Percentiles rank a stretch among this genome's conserved stretches.
phyloP scores from a whole-genome alignment of 2,797 vertebrate genomes.

The Trematocara caparti region DNA sequence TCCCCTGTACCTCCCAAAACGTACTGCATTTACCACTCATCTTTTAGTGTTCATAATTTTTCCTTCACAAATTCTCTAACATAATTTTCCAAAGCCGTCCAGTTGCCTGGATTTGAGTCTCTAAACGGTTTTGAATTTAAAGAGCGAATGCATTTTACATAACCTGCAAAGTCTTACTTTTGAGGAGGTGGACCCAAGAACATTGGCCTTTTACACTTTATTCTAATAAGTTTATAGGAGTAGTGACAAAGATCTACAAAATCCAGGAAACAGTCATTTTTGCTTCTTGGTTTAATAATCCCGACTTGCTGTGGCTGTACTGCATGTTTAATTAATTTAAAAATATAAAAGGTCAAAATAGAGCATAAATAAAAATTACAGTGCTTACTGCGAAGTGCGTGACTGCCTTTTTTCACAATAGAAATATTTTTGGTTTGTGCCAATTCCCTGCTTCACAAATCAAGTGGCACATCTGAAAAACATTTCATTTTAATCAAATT shows the following conservation, averaged over 20 bases:
- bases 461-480: constrained; percentile 6
- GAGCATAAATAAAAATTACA: not conserved
- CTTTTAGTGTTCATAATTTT: not conserved
- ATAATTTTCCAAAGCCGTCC: not conserved
- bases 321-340: not conserved
- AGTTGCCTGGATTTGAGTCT: not conserved
- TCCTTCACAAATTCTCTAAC: not conserved
- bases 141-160: accelerated
- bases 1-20: not conserved
- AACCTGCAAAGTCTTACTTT: not conserved
- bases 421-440: constrained; percentile 2
- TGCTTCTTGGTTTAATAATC: not conserved
- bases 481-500: constrained; percentile 37
- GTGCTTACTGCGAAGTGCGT: constrained; percentile 6
- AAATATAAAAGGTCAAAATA: not conserved
- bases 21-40: accelerated
- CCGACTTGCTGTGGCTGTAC: not conserved
- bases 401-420: not conserved
- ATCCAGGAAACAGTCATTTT: not conserved
- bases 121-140: accelerated
- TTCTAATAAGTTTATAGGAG: not conserved
- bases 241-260: not conserved
- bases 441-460: constrained; percentile 17
- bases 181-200: not conserved
- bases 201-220: accelerated